Evolutionary conservation across 2,888 invertebrate species (phyloP).

Genomic region (Meiosimyza decipiens): DNA sequence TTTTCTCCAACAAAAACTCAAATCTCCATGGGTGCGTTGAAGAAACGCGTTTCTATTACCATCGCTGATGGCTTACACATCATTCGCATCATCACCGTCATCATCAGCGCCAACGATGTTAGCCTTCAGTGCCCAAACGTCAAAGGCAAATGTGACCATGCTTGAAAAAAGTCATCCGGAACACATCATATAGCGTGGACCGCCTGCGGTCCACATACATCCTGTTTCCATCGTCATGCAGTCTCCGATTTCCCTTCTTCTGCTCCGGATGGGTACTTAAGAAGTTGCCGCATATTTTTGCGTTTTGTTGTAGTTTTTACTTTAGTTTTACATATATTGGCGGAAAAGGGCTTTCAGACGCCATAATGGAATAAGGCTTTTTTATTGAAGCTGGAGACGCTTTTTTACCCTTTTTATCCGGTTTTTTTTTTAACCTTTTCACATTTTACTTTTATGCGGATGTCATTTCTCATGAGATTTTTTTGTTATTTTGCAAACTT

Average conservation of each 20-base stretch:
- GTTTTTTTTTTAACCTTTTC: constrained; percentile 4
- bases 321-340: constrained; percentile 18
- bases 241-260: not conserved
- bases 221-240: not conserved
- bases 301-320: constrained; percentile 6
- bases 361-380: constrained; percentile 5
- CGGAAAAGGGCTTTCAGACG: constrained; percentile 17
- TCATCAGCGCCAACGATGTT: not conserved
- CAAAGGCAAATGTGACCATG: constrained; percentile 20
- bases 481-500: constrained; percentile 6
- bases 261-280: constrained; percentile 11
- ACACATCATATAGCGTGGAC: not conserved
- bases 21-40: too few relatives aligned
- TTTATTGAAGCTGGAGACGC: not conserved
- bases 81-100: not conserved
- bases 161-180: not conserved
- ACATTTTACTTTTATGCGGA: constrained; percentile 24
- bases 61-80: not conserved
- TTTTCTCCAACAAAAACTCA: too few relatives aligned
- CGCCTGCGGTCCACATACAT: not conserved
- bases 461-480: constrained; percentile 3
- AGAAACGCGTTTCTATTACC: too few relatives aligned
- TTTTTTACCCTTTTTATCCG: not conserved
- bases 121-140: constrained; percentile 11
- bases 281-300: constrained; percentile 5